Base-by-base conservation (phyloP, 2,113 vertebrate species). In the Poeciliopsis turrubarensis region DNA sequence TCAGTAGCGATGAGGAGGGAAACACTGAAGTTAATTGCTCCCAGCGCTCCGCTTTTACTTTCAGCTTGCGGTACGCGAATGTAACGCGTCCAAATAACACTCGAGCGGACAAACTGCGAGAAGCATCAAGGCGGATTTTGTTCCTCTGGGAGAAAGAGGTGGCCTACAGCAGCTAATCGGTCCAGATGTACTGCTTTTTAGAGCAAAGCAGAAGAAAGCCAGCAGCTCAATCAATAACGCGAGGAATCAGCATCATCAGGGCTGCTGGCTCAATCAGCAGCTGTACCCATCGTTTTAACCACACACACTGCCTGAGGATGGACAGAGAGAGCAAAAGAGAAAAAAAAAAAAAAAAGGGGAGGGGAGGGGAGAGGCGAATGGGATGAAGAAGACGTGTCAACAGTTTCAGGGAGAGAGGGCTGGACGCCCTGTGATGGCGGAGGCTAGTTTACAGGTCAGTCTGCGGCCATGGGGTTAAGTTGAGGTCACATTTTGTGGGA, bases 1-100 rank as follows among this genome's bases (percentile, higher is more conserved):
- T 91, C 86, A 73, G 78, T 74, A 69, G 78, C 71, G 77, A 84
- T 70, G 61, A 75, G 70, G 73, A 83, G 82, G 88, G 79, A 85
- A 82, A 85, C 74, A 81, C 68, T 72, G 69, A 86, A 87, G 89
- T 83, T 95, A 94, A 95, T 95, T 93, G 89, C 89, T 92, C 91
- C 91, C 89, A 89, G 77, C 77, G 87, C 89, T 90, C 87, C 79
- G 79, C 60, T 32, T 37, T 88, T 85, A 91, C 71, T 88, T 79
- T 86, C 70, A 70, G 65, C 75, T 78, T 85, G 81, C 85, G 84
- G 57, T 66, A 60, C 51, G 31, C 41, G 61, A 64, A 66, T 9
- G 29, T 51, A 41, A 3, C 39, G 11, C 31, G 19, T 47, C 3
- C 34, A 27, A 32, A 14, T 34, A 67, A 64, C 72, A 64, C 75